phyloP scores from a whole-genome alignment of 2,797 vertebrate species.

The Acanthurus lineatus region DNA sequence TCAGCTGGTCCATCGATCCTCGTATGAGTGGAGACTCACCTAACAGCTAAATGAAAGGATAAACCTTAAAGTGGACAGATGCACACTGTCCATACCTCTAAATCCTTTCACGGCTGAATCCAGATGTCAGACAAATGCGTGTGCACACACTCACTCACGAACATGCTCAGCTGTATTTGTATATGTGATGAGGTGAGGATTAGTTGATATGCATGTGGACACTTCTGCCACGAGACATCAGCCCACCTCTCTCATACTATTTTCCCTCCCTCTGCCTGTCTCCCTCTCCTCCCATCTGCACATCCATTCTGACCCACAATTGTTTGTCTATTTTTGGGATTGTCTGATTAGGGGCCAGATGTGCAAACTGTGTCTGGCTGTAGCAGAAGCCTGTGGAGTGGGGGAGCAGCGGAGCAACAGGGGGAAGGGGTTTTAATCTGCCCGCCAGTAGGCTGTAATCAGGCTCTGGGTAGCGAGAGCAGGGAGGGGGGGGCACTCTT shows the following conservation, averaged over 20 bases:
- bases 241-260: constrained; percentile 25
- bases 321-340: constrained; percentile 80
- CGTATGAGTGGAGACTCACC: background rate
- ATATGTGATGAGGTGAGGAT: constrained; percentile 37
- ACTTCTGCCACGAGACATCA: constrained; percentile 53
- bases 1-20: constrained; percentile 4
- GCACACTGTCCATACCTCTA: constrained; percentile 35
- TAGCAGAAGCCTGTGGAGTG: constrained; percentile 52
- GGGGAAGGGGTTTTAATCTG: constrained; percentile 73
- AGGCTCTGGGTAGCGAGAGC: constrained; percentile 54
- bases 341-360: constrained; percentile 81
- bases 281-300: constrained; percentile 61
- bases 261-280: constrained; percentile 25
- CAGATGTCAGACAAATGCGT: constrained; percentile 43
- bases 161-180: background rate
- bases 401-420: constrained; percentile 41
- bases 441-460: constrained; percentile 74
- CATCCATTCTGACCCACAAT: constrained; percentile 68
- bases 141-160: background rate
- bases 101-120: constrained; percentile 51
- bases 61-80: constrained; percentile 50
- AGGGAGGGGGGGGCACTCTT: constrained; percentile 25
- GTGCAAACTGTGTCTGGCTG: constrained; percentile 74
- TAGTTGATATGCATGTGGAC: constrained; percentile 35
- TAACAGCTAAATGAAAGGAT: constrained; percentile 50